Evolutionary conservation across 2,888 invertebrate species (phyloP).

Genomic region (Altica lythri): DNA sequence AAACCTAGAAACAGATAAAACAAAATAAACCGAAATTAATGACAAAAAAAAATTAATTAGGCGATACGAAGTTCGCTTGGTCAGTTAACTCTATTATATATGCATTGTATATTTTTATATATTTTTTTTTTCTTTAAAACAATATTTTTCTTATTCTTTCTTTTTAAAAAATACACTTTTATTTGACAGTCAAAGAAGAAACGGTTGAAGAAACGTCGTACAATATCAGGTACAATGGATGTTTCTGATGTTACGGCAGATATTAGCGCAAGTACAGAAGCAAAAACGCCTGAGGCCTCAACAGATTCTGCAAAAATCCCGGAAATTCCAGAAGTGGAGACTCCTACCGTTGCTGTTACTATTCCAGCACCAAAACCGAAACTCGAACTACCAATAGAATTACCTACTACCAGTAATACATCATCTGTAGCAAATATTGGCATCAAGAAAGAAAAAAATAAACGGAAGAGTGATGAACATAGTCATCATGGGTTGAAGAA

Average conservation of each 20-base stretch:
- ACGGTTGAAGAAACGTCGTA: constrained; percentile 67
- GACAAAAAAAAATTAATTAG: too few relatives aligned
- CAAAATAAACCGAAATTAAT: too few relatives aligned
- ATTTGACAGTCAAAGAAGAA: constrained; percentile 61
- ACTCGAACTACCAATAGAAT: not conserved
- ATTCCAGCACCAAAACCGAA: not conserved
- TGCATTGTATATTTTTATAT: too few relatives aligned
- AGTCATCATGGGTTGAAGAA: constrained; percentile 61
- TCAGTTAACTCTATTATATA: too few relatives aligned
- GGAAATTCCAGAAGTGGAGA: constrained; percentile 41
- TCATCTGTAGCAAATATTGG: not conserved
- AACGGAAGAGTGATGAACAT: constrained; percentile 63
- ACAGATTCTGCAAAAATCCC: constrained; percentile 56
- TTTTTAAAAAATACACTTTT: too few relatives aligned
- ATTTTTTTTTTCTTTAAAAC: too few relatives aligned
- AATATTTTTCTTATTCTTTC: too few relatives aligned
- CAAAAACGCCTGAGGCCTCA: constrained; percentile 54
- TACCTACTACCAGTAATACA: not conserved
- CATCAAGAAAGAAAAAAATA: constrained; percentile 48
- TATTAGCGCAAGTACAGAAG: constrained; percentile 60
- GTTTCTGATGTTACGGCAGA: constrained; percentile 52
- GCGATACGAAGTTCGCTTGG: too few relatives aligned
- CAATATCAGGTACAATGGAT: constrained; percentile 55
- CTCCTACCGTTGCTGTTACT: not conserved
- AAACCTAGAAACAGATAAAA: too few relatives aligned